These are phyloP conservation scores for Pollenia amentaria DNA, from an alignment of 2,888 invertebrate species.

Conservation along the genomic window DNA sequence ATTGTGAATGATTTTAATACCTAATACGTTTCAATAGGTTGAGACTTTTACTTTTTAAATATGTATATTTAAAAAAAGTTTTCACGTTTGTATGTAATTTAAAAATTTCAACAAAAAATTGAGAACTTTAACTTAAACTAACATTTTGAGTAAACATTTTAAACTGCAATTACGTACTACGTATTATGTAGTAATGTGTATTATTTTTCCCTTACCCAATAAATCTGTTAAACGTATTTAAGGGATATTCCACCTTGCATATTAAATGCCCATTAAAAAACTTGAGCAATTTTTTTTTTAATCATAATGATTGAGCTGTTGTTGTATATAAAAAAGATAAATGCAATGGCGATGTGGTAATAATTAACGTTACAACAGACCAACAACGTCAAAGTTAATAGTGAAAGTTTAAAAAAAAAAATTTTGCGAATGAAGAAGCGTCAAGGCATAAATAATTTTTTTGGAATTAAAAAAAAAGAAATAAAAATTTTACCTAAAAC, in stretches of 20 bases:
- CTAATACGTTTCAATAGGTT: too few relatives aligned
- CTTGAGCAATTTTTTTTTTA: not conserved
- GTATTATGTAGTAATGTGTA: not conserved
- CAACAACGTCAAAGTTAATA: constrained; percentile 44
- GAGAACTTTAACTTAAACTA: too few relatives aligned
- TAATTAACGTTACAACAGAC: constrained; percentile 33
- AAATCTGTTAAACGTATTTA: not conserved
- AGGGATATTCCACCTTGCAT: constrained; percentile 32
- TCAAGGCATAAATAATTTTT: constrained; percentile 51
- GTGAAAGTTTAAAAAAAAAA: constrained; percentile 68
- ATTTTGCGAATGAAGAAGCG: constrained; percentile 63
- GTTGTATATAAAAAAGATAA: constrained; percentile 17
- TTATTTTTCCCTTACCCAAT: constrained; percentile 21
- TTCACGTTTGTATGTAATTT: too few relatives aligned
- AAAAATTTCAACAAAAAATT: too few relatives aligned
- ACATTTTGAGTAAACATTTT: too few relatives aligned
- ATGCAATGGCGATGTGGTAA: constrained; percentile 60
- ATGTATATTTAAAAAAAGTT: too few relatives aligned
- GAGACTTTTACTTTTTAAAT: too few relatives aligned
- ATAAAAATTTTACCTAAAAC: constrained; percentile 17
- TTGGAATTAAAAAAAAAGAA: constrained; percentile 18
- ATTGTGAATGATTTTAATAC: too few relatives aligned
- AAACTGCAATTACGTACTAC: too few relatives aligned
- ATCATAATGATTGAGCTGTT: constrained; percentile 49
- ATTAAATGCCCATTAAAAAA: constrained; percentile 38